Percentiles rank a stretch among this genome's conserved stretches.
phyloP scores from a whole-genome alignment of 2,113 vertebrate genomes.

The Heptranchias perlo region DNA sequence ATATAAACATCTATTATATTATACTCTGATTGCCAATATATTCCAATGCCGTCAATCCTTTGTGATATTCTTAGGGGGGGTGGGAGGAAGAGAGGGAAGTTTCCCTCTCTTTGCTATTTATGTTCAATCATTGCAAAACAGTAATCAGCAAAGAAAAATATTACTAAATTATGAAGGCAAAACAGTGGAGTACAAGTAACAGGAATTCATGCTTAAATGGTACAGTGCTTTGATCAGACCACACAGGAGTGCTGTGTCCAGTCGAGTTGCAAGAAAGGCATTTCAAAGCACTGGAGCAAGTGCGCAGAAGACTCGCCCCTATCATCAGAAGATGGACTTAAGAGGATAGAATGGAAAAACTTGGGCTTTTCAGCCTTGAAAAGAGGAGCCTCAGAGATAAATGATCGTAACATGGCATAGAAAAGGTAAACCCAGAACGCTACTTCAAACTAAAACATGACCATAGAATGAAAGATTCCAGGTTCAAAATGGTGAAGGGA shows the following conservation, averaged over 20 bases:
- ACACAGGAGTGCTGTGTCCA: neutral
- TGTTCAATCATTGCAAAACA: too few relatives aligned
- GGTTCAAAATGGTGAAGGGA: neutral
- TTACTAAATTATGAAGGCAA: too few relatives aligned
- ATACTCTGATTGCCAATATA: too few relatives aligned
- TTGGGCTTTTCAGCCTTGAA: neutral
- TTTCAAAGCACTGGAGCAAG: neutral
- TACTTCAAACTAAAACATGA: neutral
- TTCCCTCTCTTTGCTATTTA: too few relatives aligned
- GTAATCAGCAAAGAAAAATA: too few relatives aligned
- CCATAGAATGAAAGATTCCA: too few relatives aligned
- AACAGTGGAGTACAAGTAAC: too few relatives aligned
- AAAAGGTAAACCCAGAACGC: neutral
- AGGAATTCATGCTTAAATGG: neutral
- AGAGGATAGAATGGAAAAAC: neutral
- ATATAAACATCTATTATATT: too few relatives aligned
- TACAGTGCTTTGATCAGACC: neutral
- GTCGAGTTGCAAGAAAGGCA: too few relatives aligned
- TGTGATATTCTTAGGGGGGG: too few relatives aligned
- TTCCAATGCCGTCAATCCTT: too few relatives aligned
- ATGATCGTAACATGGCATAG: neutral
- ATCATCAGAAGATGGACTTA: neutral
- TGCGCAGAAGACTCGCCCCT: neutral
- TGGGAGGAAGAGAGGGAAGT: too few relatives aligned
- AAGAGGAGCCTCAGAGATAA: neutral